Evolutionary conservation across 2,888 invertebrate genomes (phyloP).

Genomic region (Agriopis marginaria): DNA sequence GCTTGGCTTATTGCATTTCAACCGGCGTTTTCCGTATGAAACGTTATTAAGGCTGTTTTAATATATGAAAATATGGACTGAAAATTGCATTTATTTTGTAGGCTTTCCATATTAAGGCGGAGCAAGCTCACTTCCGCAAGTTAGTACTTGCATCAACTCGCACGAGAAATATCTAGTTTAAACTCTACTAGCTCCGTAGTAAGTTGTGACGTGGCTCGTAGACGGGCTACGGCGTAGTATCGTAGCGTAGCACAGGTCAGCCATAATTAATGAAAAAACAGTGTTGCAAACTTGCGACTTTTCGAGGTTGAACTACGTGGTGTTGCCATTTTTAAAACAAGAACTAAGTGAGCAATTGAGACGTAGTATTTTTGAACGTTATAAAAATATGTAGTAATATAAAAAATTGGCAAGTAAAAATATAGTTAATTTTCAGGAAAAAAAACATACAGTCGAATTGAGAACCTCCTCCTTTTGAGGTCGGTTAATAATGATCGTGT

Average conservation of each 20-base stretch:
- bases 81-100: not conserved
- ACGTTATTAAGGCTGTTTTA: conserved; percentile 7
- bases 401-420: too few species aligned
- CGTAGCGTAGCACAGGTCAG: not conserved
- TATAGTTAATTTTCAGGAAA: too few species aligned
- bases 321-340: too few species aligned
- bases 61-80: not conserved
- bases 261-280: not conserved
- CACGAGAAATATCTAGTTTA: not conserved
- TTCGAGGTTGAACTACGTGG: too few species aligned
- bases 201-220: conserved; percentile 68
- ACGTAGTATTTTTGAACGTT: too few species aligned
- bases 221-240: conserved; percentile 62
- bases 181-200: conserved; percentile 52
- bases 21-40: not conserved
- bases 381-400: too few species aligned
- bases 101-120: too few species aligned
- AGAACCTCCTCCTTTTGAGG: too few species aligned
- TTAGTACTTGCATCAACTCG: not conserved
- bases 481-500: too few species aligned
- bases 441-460: too few species aligned
- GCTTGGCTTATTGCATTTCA: conserved; percentile 28
- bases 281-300: too few species aligned
- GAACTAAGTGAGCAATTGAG: too few species aligned
- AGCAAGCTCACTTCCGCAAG: not conserved